These are phyloP conservation scores for Thunnus maccoyii DNA, from an alignment of 2,113 vertebrate species.

Conservation along the genomic window DNA sequence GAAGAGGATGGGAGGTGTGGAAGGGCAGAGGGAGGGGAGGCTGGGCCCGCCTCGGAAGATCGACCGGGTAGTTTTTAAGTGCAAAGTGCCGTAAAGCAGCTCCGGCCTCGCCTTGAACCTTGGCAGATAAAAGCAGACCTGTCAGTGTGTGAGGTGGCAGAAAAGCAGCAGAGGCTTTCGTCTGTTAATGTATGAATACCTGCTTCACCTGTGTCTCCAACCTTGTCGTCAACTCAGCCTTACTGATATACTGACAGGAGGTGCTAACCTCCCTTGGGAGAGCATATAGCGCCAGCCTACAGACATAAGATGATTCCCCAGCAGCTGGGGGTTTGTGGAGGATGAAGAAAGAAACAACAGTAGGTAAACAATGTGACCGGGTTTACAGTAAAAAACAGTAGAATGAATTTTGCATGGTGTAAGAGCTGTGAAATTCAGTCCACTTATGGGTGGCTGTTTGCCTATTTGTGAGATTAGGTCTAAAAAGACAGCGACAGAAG, in stretches of 20 bases:
- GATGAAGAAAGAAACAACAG: slow-evolving; percentile 5
- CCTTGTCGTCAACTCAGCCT: slow-evolving; percentile 48
- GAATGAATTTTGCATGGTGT: slow-evolving; percentile 34
- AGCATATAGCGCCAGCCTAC: slow-evolving; percentile 1
- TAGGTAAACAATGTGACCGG: slow-evolving; percentile 16
- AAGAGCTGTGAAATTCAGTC: slow-evolving; percentile 61
- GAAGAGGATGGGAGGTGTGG: background rate
- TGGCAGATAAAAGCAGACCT: slow-evolving; percentile 69
- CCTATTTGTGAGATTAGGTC: slow-evolving; percentile 74
- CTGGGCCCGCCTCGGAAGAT: slow-evolving; percentile 7
- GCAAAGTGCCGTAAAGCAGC: slow-evolving; percentile 51
- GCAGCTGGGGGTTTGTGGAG: slow-evolving; percentile 14
- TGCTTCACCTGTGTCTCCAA: slow-evolving; percentile 41
- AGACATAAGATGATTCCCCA: slow-evolving; percentile 26
- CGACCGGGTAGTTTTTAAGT: slow-evolving; percentile 50
- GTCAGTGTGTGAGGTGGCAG: slow-evolving; percentile 47
- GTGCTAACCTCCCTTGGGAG: slow-evolving; percentile 36
- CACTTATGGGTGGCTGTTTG: slow-evolving; percentile 67
- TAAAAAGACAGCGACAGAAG: slow-evolving; percentile 66
- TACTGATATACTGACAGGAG: slow-evolving; percentile 58
- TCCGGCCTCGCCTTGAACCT: slow-evolving; percentile 63
- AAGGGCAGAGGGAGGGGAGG: background rate
- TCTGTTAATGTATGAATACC: slow-evolving; percentile 57
- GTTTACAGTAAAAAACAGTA: background rate
- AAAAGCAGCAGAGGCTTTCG: slow-evolving; percentile 43